phyloP scores from a whole-genome alignment of 35 echinoderm and acorn worm genomes.

The Heliocidaris erythrogramma region DNA sequence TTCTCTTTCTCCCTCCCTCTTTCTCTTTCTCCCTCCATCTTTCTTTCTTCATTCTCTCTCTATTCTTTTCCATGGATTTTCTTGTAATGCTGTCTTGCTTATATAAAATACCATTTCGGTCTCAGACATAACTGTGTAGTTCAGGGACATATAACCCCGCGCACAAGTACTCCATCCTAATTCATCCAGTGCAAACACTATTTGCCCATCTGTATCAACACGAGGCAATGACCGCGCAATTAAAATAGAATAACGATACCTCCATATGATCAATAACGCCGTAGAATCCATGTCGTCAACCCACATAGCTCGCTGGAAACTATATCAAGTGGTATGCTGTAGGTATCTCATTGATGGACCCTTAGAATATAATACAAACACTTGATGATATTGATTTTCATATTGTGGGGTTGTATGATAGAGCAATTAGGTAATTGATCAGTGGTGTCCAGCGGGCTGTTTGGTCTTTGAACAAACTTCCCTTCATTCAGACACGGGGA shows the following conservation, averaged over 20 bases:
- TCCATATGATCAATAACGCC: not conserved
- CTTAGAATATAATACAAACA: not conserved
- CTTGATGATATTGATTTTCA: slow-evolving; percentile 24
- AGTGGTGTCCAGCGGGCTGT: not conserved
- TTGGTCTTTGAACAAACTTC: not conserved
- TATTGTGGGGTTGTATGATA: not conserved
- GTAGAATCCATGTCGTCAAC: not conserved
- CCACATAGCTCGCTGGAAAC: not conserved
- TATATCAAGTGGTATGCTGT: not conserved
- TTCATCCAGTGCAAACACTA: not conserved
- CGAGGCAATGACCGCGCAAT: not conserved
- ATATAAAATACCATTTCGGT: no score
- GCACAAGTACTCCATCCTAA: not conserved
- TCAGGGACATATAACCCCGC: not conserved
- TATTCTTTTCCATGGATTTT: no score
- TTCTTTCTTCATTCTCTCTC: no score
- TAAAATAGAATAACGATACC: slow-evolving; percentile 1
- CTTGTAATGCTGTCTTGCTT: no score
- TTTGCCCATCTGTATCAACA: not conserved
- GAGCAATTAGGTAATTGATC: slow-evolving; percentile 35
- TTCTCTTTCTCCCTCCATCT: no score
- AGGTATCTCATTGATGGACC: not conserved
- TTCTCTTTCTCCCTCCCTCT: no score
- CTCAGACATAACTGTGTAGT: not conserved
- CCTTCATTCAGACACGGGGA: not conserved